phyloP scores from a whole-genome alignment of 2,888 invertebrate genomes.

The Lasioglossum zephyrum region DNA sequence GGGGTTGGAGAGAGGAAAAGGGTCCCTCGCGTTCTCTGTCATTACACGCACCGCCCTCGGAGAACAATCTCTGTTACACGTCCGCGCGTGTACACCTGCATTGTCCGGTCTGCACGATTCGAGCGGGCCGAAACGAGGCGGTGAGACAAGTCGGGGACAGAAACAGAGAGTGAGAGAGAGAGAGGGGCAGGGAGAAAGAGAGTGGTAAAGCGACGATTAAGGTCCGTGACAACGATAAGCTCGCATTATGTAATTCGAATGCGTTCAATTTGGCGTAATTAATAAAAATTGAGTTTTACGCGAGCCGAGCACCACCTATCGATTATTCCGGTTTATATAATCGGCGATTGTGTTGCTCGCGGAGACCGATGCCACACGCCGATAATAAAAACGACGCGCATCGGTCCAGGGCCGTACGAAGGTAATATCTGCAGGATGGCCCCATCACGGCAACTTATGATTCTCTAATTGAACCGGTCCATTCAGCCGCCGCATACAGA shows the following conservation, averaged over 20 bases:
- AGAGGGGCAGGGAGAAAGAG: constrained; percentile 3
- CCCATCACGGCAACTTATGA: constrained; percentile 82
- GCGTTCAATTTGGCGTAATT: constrained; percentile 64
- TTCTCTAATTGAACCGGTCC: constrained; percentile 83
- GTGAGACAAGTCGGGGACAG: constrained; percentile 10
- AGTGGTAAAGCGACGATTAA: constrained; percentile 47
- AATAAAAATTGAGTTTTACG: constrained; percentile 63
- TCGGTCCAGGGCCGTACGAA: constrained; percentile 71
- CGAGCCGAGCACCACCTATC: constrained; percentile 50
- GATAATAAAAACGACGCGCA: constrained; percentile 74
- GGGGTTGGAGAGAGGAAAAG: constrained; percentile 17
- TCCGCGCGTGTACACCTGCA: constrained; percentile 47
- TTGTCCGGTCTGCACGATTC: constrained; percentile 32
- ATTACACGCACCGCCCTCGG: constrained; percentile 54
- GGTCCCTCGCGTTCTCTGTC: constrained; percentile 42
- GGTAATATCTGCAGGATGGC: constrained; percentile 81
- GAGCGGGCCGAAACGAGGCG: background rate
- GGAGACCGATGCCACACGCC: constrained; percentile 45
- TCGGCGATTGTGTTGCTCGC: constrained; percentile 50
- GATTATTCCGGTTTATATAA: constrained; percentile 63
- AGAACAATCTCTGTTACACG: constrained; percentile 60
- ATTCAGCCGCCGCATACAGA: constrained; percentile 80
- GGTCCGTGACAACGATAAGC: constrained; percentile 40
- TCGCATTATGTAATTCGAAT: constrained; percentile 64
- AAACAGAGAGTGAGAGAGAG: background rate